Evolutionary conservation across 2,113 vertebrate genomes (phyloP).

Genomic region (Rhabdornis inornatus): DNA sequence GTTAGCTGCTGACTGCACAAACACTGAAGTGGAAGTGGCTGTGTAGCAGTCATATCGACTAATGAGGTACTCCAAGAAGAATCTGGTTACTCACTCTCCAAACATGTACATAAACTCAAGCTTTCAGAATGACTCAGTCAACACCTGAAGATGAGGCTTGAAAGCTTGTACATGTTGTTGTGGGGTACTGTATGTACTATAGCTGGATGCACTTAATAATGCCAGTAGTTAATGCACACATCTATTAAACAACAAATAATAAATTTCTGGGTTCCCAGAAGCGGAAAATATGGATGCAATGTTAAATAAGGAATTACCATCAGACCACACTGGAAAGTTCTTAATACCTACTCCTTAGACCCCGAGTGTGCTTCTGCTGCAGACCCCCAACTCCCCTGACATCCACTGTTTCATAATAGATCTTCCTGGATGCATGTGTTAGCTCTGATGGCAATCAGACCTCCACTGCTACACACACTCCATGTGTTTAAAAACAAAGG

Average conservation of each 20-base stretch:
- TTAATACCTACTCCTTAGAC: conserved; percentile 3
- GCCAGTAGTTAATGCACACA: not conserved
- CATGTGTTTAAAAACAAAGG: conserved; percentile 39
- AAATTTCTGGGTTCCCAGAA: conserved; percentile 2
- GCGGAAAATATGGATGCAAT: not conserved
- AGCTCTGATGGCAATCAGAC: not conserved
- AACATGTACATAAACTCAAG: not conserved
- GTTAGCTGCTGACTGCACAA: not conserved
- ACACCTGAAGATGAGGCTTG: not conserved
- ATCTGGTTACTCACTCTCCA: not conserved
- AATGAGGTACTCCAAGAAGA: conserved; percentile 5
- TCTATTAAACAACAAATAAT: not conserved
- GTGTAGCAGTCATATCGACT: not conserved
- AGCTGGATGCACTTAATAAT: not conserved
- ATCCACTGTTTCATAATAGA: conserved; percentile 28
- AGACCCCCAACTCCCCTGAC: conserved; percentile 33
- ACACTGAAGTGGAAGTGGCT: not conserved
- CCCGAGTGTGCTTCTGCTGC: not conserved
- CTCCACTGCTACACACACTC: not conserved
- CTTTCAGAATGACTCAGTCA: conserved; percentile 30
- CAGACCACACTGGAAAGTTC: conserved; percentile 32
- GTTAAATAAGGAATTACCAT: conserved; percentile 34
- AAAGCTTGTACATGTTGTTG: not conserved
- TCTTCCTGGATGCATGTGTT: conserved; percentile 34
- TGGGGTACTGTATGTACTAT: not conserved